Base-by-base conservation (phyloP, 1,140 invertebrate genomes). In the Cylas formicarius region DNA sequence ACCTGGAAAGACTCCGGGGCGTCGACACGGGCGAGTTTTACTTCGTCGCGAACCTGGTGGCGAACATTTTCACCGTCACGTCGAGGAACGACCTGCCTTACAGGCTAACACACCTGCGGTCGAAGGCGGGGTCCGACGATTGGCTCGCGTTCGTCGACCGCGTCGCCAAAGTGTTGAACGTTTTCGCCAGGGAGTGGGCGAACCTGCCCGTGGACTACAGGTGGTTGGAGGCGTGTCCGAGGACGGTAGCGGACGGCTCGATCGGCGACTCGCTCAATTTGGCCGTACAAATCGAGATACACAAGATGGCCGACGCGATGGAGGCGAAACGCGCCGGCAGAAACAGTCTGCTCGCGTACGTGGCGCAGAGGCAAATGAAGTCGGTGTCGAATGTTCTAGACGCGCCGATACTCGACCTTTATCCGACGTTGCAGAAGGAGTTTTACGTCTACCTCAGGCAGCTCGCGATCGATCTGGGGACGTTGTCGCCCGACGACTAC, bases 261-360 rank as follows among this genome's bases (percentile, higher is more conserved):
- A 11, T 20, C 8, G n/a, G 20, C n/a, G 22, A 48, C 9, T 14
- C 31, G 11, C 22, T 48, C 17, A 42, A 48, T 23, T 43, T 31
- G 20, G 23, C 39, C 9, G 26, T 48, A 8, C 46, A 48, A 23
- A 5, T 48, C 16, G 46, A 48, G 26, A 17, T 43, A 11, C 31
- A 42, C 23, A 36, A 23, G 10, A 11, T 48, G 8, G 23, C n/a
- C 16, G 46, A 48, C 21, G n/a, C 9, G 9, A 19, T 48, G 17
- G 21, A 48, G 20, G 2, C 18, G 8, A 42, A 36, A 43, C 14
- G 26, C 14, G 16, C 23, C n/a, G 2, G 10, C 16, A 42, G 38
- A 16, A 42, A 43, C 10, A 42, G 39, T 6, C n/a, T 48, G 4
- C 43, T 42, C 23, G 19, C 26, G 3, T 48, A 48, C 22, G 4